Evolutionary conservation across 2,888 invertebrate genomes (phyloP), one percentile per base, ranked within the genome.

Genomic region (Petrolisthes manimaculis): DNA sequence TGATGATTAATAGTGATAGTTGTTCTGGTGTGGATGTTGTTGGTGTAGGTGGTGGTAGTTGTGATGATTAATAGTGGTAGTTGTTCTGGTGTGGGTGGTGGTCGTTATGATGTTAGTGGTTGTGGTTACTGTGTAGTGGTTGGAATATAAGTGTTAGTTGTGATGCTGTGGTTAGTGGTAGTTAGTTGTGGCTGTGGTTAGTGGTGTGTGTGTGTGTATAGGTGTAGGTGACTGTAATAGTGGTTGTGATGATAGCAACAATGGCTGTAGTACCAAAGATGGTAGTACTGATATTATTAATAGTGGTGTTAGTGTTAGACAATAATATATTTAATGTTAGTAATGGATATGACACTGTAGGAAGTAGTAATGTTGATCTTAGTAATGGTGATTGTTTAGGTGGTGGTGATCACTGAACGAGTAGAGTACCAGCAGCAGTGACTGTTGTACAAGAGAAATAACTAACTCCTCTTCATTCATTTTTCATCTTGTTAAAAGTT

Each of bases 131-230:
- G 21, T n/a, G 21, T 71, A 3, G 18, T 71, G n/a, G 71, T 71
- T 1, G 71, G 14, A n/a, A 21, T 12, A 3, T 6, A n/a, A 6
- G 71, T 71, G 18, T 61, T 9, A 12, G 12, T 61, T 6, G 18
- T 18, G 12, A 4, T 71, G 71, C n/a, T 71, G 21, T 6, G 6
- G 14, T 14, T 71, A n/a, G 18, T 18, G n/a, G 71, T 71, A 5
- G 71, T 71, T 71, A n/a, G 71, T 71, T 12, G 71, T 71, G n/a
- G n/a, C 8, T 6, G 71, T 71, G n/a, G 71, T n/a, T 71, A 71
- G 12, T 71, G 71, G 71, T 71, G 71, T n/a, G n/a, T n/a, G n/a
- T n/a, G n/a, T n/a, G n/a, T n/a, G 71, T 71, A 18, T 12, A 71
- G 5, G 71, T 71, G 8, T 9, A 9, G n/a, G 18, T 71, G n/a